Base-by-base conservation (phyloP, 1,140 invertebrate species). In the Drosophila insularis region DNA sequence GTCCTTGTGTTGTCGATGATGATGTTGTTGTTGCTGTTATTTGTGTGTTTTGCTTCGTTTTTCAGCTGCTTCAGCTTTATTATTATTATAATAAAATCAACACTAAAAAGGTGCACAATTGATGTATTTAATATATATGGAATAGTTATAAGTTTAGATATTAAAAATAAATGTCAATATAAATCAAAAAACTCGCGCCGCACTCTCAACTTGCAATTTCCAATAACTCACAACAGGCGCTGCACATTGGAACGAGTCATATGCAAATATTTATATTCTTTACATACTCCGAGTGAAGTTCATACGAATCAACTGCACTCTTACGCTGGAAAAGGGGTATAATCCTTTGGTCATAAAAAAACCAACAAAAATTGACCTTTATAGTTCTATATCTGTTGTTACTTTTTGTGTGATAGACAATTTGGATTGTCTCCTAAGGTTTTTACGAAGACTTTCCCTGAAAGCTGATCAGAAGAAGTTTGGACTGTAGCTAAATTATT, bases 71-170 rank as follows among this genome's bases (percentile, higher is more conserved):
- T 55, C 54, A 78, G 71, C 67, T 62, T 86, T 71, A 80, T 85
- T 86, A 84, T 84, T 85, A 81, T 85, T 78, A 81, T 85, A 86
- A 78, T 78, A 86, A 81, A 81, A 86, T 81, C 74, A 87, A 60
- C 77, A 67, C 64, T 71, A 68, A 59, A 66, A 19, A 35, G 60
- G 53, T 56, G 32, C 70, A 61, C 60, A 17, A 6, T 3, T 5
- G 23, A 21, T 50, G 19, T 3, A 17, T 50, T 50, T 50, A 50
- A 50, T 50, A 50, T 50, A 50, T 14, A 50, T 27, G 27, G 27
- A 50, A 50, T 50, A 50, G 43, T 11, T 37, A 37, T 11, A 37
- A 10, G 4, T 35, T 35, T 3, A 37, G 11, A 37, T 37, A 37
- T 37, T 1, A 11, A 50, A 50, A 11, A 10, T 8, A 14, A 6